Evolutionary conservation across 2,113 vertebrate species (phyloP).

Genomic region (Gnathonemus echidnorhynchus): DNA sequence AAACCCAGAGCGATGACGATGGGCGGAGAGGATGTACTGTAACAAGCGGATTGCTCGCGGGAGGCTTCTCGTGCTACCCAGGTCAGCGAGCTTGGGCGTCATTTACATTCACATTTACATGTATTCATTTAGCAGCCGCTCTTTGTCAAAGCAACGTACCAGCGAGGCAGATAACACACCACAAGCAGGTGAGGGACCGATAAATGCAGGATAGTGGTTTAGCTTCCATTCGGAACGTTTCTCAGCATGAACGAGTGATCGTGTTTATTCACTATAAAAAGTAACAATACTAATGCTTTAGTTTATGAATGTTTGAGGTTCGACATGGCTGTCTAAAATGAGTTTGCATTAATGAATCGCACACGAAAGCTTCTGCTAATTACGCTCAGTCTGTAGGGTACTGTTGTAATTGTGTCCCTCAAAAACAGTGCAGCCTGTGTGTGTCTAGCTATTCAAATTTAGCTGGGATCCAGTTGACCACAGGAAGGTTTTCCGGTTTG

Average conservation of each 20-base stretch:
- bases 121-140: neutral
- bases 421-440: neutral
- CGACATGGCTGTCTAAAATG: neutral
- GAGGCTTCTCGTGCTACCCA: neutral
- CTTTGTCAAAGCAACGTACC: neutral
- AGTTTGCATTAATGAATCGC: neutral
- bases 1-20: neutral
- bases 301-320: neutral
- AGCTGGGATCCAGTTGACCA: neutral
- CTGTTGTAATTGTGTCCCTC: neutral
- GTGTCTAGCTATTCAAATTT: neutral
- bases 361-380: neutral
- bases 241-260: neutral
- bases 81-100: neutral
- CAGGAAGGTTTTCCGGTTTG: neutral
- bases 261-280: neutral
- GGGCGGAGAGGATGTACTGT: neutral
- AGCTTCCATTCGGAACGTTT: neutral
- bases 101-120: neutral
- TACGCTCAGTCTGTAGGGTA: neutral
- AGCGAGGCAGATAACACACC: neutral
- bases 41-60: neutral
- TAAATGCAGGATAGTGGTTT: neutral
- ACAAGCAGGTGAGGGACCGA: neutral
- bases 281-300: neutral